phyloP scores from a whole-genome alignment of 53 echinoderm and acorn worm genomes.

The Glandiceps talaboti region DNA sequence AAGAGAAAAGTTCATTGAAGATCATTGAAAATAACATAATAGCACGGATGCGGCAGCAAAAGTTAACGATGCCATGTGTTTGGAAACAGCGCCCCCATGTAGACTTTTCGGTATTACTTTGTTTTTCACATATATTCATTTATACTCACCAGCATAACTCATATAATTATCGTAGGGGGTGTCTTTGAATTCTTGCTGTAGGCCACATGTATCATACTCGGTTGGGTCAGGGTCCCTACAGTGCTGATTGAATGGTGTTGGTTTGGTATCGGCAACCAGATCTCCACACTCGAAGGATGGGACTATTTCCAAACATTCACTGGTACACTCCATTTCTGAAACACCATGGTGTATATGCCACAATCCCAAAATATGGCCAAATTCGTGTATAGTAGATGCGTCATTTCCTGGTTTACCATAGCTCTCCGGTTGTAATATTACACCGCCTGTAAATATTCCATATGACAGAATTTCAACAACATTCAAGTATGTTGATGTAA shows the following conservation, averaged over 20 bases:
- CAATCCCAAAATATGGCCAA: constrained; percentile 79
- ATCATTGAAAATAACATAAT: not conserved
- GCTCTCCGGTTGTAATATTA: constrained; percentile 34
- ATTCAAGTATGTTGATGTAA: too few relatives aligned
- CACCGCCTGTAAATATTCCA: constrained; percentile 70
- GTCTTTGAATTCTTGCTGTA: constrained; percentile 29
- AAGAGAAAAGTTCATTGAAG: too few relatives aligned
- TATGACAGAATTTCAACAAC: too few relatives aligned
- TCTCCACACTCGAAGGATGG: constrained; percentile 62
- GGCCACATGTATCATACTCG: constrained; percentile 28
- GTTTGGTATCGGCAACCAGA: constrained; percentile 73
- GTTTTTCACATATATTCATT: too few relatives aligned
- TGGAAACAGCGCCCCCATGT: too few relatives aligned
- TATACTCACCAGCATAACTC: constrained; percentile 70
- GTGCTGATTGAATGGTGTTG: constrained; percentile 59
- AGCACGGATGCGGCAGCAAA: too few relatives aligned
- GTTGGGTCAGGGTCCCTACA: constrained; percentile 65
- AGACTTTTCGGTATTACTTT: too few relatives aligned
- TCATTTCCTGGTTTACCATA: constrained; percentile 5
- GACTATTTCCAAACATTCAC: constrained; percentile 44
- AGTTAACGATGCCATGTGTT: too few relatives aligned
- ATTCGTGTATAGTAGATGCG: constrained; percentile 71
- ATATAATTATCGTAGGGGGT: constrained; percentile 85
- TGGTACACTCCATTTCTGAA: constrained; percentile 37
- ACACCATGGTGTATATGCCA: constrained; percentile 88